Base-by-base conservation (phyloP, 2,113 vertebrate species). In the Albula glossodonta region DNA sequence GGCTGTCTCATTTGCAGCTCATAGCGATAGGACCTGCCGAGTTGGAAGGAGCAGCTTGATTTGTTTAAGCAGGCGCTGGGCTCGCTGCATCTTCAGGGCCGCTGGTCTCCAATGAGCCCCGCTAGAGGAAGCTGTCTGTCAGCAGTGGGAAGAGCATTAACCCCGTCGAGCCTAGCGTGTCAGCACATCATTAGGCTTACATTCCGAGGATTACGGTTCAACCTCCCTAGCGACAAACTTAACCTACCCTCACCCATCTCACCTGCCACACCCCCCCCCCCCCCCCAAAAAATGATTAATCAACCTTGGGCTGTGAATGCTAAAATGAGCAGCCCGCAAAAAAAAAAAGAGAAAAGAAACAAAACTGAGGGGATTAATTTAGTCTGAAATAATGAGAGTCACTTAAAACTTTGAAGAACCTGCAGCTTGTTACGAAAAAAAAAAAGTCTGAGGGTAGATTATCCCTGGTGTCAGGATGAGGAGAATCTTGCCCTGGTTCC, bases 101-200 rank as follows among this genome's bases (percentile, higher is more conserved):
- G 84, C 7, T 17, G 19, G 8, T 31, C 70, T 31, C 70, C 70
- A 74, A 0, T 10, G 70, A 25, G 70, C 70, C 9, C 25, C 7
- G 25, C 22, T 25, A 83, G 60, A 51, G 41, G 25, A 83, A 51
- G 17, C 70, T 22, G 25, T 81, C 17, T 82, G 51, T 86, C 49
- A 86, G 51, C 5, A 17, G 12, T 22, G 63, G 15, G 19, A 51
- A 57, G 11, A 49, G 82, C 25, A 41, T 77, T 48, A 74, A 86
- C 80, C 12, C 49, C 51, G 51, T 52, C 41, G 17, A 48, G 57
- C 22, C 49, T 13, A 51, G 31, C 31, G 8, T n/a, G 50, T 56
- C 63, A n/a, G 78, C 81, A 53, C 48, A 11, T 51, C 51, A 56
- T 77, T 52, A 83, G 51, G 19, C 79, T 83, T 48, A 83, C 57